Evolutionary conservation across 2,113 vertebrate genomes (phyloP).

Genomic region (Astatoreochromis straeleni): DNA sequence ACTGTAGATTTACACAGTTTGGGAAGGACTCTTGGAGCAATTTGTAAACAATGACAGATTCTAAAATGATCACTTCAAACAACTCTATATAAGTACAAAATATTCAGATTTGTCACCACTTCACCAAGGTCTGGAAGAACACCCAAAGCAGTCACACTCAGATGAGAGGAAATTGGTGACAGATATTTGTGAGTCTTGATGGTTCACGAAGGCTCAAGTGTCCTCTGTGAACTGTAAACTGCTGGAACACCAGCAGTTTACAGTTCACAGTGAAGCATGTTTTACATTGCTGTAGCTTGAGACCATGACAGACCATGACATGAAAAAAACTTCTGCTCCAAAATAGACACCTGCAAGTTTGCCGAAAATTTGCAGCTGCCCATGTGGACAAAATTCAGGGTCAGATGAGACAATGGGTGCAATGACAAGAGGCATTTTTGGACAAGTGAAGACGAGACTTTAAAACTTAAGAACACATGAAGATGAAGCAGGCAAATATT

Average conservation of each 20-base stretch:
- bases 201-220: neutral
- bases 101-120: neutral
- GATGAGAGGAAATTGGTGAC: neutral
- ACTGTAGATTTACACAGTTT: neutral
- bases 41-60: neutral
- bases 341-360: neutral
- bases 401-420: neutral
- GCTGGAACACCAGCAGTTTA: neutral
- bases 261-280: neutral
- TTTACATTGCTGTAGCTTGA: neutral
- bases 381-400: neutral
- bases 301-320: neutral
- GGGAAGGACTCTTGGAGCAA: neutral
- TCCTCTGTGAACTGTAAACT: neutral
- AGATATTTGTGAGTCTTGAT: neutral
- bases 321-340: neutral
- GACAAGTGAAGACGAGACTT: neutral
- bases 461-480: neutral
- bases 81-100: neutral
- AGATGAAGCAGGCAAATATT: neutral
- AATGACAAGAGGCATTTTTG: neutral
- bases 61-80: neutral
- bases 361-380: neutral
- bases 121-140: neutral
- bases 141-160: neutral